phyloP scores from a whole-genome alignment of 1,140 invertebrate genomes.

The Delia radicum region DNA sequence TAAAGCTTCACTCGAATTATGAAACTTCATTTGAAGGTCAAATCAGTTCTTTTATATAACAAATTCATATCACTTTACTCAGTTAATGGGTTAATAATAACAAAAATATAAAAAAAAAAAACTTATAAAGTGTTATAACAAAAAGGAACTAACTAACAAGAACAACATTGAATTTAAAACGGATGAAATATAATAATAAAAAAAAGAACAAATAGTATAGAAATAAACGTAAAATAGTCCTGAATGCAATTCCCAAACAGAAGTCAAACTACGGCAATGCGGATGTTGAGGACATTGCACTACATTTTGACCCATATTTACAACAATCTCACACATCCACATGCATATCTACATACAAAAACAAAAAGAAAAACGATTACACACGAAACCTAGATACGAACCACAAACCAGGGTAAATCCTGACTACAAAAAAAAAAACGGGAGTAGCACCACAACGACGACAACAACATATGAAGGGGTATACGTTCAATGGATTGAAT shows the following conservation, averaged over 20 bases:
- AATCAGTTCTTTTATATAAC: no score
- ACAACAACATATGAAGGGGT: background rate
- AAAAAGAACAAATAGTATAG: background rate
- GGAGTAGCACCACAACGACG: conserved; percentile 11
- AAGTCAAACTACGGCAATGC: conserved; percentile 57
- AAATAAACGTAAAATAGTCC: conserved; percentile 47
- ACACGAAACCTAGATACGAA: conserved; percentile 14
- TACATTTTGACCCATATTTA: conserved; percentile 56
- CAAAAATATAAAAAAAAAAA: background rate
- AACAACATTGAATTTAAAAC: conserved; percentile 21
- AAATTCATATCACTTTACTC: no score
- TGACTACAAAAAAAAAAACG: conserved; percentile 1
- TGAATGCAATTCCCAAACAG: conserved; percentile 53
- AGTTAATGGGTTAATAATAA: background rate
- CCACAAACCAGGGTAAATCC: conserved; percentile 6
- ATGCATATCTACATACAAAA: background rate
- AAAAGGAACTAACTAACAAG: background rate
- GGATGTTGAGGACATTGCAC: conserved; percentile 57
- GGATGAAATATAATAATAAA: background rate
- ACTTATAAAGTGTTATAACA: background rate
- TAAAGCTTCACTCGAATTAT: no score
- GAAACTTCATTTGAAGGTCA: no score
- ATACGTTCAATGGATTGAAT: background rate
- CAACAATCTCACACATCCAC: conserved; percentile 23
- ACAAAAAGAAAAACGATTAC: conserved; percentile 9